A percentile compares a stretch with the other conserved stretches of the same genome.
Evolutionary conservation across 2,888 invertebrate genomes (phyloP).

Genomic region (Epirrita christyi): DNA sequence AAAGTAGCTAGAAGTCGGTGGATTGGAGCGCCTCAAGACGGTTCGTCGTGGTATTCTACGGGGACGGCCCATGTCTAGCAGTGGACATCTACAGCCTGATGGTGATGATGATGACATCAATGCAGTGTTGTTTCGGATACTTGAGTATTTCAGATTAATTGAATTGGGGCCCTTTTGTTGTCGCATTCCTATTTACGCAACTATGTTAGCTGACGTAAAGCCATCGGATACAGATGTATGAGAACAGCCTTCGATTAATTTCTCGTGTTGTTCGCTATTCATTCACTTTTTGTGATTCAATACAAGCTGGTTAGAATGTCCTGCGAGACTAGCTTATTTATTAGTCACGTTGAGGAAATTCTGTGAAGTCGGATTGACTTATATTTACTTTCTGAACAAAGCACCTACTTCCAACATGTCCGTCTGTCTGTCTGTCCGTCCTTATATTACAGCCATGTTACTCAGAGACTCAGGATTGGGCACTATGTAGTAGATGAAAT

Average conservation of each 20-base stretch:
- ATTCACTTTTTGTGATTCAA: conserved; percentile 29
- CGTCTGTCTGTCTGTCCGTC: no score
- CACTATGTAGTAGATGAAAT: no score
- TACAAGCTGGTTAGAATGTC: conserved; percentile 19
- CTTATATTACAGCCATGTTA: no score
- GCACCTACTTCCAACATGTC: no score
- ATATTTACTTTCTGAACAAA: conserved; percentile 9
- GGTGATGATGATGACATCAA: no score
- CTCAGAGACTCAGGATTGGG: no score
- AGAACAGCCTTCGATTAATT: conserved; percentile 21
- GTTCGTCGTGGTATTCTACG: no score
- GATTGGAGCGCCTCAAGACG: no score
- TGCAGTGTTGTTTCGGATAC: conserved; percentile 31
- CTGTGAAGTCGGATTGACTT: conserved; percentile 20
- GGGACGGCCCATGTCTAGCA: no score
- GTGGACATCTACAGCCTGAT: no score
- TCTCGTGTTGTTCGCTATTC: conserved; percentile 21
- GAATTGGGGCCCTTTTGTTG: conserved; percentile 36
- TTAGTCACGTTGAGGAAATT: conserved; percentile 31
- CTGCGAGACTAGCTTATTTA: conserved; percentile 17
- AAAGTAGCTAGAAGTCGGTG: no score
- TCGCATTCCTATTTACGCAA: conserved; percentile 36
- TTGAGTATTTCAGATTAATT: conserved; percentile 37
- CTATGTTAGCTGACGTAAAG: conserved; percentile 29
- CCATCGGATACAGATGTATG: conserved; percentile 22